phyloP scores from a whole-genome alignment of 2,113 vertebrate genomes.

The Struthidea cinerea region DNA sequence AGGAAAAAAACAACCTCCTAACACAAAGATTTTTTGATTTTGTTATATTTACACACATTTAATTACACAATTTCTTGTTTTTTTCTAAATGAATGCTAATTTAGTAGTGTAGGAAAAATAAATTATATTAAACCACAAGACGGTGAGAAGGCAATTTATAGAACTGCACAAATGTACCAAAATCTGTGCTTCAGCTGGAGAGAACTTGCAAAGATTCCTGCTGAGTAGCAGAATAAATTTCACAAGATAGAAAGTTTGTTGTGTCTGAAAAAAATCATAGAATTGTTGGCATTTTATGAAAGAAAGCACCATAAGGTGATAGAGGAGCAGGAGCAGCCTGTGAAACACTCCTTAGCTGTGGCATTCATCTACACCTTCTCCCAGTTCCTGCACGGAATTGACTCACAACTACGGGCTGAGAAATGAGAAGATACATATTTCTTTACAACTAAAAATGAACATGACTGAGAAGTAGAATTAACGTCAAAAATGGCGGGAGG shows the following conservation, averaged over 20 bases:
- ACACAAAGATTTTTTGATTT: neutral
- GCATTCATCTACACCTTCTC: neutral
- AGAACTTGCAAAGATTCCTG: neutral
- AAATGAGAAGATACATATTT: neutral
- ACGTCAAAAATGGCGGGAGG: neutral
- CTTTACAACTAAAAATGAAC: neutral
- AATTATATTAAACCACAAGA: neutral
- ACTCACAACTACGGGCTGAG: rapidly evolving
- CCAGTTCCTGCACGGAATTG: neutral
- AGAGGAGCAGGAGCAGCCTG: neutral
- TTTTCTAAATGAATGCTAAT: neutral
- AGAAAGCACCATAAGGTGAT: neutral
- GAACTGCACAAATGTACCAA: neutral
- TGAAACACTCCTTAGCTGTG: neutral
- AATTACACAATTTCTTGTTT: neutral
- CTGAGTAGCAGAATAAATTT: neutral
- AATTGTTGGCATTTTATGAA: neutral
- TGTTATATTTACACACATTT: neutral
- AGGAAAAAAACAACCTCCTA: neutral
- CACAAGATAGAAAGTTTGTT: neutral
- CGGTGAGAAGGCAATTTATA: neutral
- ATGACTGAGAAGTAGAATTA: neutral
- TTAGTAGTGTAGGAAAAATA: neutral
- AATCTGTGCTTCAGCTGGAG: neutral
- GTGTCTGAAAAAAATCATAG: neutral